These are phyloP conservation scores for Andrena flavipes DNA, from an alignment of 2,888 invertebrate species.

Conservation along the genomic window DNA sequence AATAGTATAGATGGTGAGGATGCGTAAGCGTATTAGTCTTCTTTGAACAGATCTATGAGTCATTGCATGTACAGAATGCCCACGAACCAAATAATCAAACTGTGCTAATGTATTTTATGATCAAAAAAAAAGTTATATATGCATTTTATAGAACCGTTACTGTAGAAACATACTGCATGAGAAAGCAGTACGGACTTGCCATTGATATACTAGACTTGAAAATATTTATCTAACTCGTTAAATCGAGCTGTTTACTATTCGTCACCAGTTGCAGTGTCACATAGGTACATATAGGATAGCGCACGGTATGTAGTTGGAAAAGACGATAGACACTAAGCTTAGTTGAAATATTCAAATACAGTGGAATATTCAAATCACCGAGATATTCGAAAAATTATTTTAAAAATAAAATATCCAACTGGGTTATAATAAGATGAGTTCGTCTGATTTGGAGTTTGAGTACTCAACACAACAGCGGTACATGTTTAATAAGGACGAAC, in stretches of 20 bases:
- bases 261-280: not conserved
- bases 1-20: not conserved
- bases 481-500: too few species aligned
- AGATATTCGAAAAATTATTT: not conserved
- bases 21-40: not conserved
- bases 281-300: not conserved
- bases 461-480: too few species aligned
- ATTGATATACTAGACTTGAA: not conserved
- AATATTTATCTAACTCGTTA: slow-evolving; percentile 11
- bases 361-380: not conserved
- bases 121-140: too few species aligned
- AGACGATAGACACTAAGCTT: not conserved
- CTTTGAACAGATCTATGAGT: slow-evolving; percentile 8
- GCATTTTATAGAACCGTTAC: not conserved
- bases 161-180: not conserved
- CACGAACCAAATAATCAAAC: too few species aligned
- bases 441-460: too few species aligned
- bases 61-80: not conserved
- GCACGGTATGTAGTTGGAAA: not conserved
- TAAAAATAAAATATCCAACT: too few species aligned
- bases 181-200: not conserved
- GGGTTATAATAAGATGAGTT: too few species aligned
- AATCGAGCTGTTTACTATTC: not conserved
- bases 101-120: too few species aligned
- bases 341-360: not conserved